These are phyloP conservation scores for Delichon dasypus DNA, from an alignment of 2,797 vertebrate genomes.

Conservation along the genomic window DNA sequence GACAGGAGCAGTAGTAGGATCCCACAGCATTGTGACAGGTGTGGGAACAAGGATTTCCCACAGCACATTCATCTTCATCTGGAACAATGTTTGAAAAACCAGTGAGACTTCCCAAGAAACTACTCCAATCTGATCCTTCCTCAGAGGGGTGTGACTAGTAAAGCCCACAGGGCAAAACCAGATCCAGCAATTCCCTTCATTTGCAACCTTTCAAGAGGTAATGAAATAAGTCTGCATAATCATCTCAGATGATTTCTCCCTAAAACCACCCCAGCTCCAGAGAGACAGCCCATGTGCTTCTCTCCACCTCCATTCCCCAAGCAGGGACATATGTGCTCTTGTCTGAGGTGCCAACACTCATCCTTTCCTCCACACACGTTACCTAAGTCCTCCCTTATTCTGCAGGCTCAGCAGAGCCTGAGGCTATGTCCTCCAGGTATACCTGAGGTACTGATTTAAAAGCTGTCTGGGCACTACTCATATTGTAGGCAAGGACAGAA, in stretches of 20 bases:
- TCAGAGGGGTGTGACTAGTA: background rate
- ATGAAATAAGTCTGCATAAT: background rate
- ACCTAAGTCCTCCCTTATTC: rapidly evolving
- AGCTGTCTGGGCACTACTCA: background rate
- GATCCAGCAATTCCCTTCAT: background rate
- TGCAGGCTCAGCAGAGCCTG: background rate
- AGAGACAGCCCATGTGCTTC: background rate
- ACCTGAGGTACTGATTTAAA: background rate
- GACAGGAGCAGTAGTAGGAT: slow-evolving; percentile 94
- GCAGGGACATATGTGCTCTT: background rate
- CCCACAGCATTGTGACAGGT: slow-evolving; percentile 90
- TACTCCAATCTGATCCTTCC: background rate
- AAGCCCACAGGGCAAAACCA: background rate
- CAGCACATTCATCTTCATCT: slow-evolving; percentile 93
- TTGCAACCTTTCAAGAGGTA: background rate
- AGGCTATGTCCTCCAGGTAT: background rate
- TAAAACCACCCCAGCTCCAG: background rate
- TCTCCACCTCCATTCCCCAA: background rate
- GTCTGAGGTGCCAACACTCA: background rate
- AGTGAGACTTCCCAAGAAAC: background rate
- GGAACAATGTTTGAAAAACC: background rate
- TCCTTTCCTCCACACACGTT: background rate
- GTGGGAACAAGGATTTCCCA: slow-evolving; percentile 89
- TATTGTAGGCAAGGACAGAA: background rate
- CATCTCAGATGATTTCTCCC: background rate